Evolutionary conservation across 2,113 vertebrate genomes (phyloP).

Genomic region (Balaeniceps rex): DNA sequence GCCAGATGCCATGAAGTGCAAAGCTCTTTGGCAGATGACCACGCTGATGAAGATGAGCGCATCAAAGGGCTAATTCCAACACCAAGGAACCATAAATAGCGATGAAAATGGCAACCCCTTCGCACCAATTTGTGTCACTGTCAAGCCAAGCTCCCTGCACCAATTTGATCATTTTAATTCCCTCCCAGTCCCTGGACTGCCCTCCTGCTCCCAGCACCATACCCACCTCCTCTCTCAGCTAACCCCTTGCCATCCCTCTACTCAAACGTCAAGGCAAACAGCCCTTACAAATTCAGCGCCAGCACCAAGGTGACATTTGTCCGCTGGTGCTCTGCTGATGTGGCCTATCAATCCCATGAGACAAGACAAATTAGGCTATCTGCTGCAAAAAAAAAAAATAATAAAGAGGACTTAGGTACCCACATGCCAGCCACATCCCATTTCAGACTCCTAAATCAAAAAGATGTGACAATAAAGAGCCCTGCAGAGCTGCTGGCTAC

Average conservation of each 20-base stretch:
- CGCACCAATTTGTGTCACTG: rapidly evolving
- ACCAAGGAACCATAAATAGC: background rate
- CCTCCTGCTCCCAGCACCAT: background rate
- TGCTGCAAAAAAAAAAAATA: background rate
- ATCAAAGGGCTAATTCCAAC: background rate
- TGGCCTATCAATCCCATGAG: background rate
- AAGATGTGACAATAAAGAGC: background rate
- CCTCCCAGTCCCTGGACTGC: background rate
- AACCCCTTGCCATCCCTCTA: background rate
- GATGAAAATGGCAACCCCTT: background rate
- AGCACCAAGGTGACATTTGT: background rate
- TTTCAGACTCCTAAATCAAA: background rate
- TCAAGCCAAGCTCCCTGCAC: background rate
- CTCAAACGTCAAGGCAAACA: background rate
- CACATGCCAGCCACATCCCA: background rate
- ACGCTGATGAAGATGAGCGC: background rate
- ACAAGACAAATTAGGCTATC: background rate
- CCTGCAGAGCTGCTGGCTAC: background rate
- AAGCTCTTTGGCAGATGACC: background rate
- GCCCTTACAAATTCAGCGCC: background rate
- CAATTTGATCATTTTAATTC: background rate
- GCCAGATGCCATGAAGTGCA: rapidly evolving
- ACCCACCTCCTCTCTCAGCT: background rate
- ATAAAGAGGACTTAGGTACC: background rate
- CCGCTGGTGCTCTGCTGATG: background rate